Evolutionary conservation across 2,113 vertebrate genomes (phyloP).

Genomic region (Oryzias woworae): DNA sequence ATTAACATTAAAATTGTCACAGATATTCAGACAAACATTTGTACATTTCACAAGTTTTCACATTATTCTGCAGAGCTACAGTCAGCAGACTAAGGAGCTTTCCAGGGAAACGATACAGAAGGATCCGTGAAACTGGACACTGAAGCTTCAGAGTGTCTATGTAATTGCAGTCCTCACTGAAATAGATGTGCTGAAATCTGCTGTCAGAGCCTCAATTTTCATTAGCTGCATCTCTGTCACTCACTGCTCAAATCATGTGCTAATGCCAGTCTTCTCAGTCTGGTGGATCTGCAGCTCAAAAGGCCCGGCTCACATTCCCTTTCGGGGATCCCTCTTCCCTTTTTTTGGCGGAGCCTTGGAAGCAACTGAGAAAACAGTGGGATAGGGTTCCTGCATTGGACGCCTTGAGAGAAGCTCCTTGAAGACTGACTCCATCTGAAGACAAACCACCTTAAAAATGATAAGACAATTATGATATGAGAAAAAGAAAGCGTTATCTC

Average conservation of each 20-base stretch:
- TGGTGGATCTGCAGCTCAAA: slow-evolving; percentile 48
- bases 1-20: no score
- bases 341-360: slow-evolving; percentile 43
- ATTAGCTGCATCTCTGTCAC: slow-evolving; percentile 11
- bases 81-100: neutral
- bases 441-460: slow-evolving; percentile 75
- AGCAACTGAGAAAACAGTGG: slow-evolving; percentile 33
- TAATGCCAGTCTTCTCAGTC: slow-evolving; percentile 35
- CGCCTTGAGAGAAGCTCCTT: slow-evolving; percentile 79
- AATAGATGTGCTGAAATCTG: slow-evolving; percentile 41
- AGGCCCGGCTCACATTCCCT: slow-evolving; percentile 21
- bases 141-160: neutral
- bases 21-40: neutral
- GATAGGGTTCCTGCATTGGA: slow-evolving; percentile 36
- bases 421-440: slow-evolving; percentile 85
- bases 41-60: slow-evolving; percentile 26
- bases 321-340: slow-evolving; percentile 40
- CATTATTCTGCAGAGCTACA: slow-evolving; percentile 4
- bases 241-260: slow-evolving; percentile 5
- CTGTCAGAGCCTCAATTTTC: slow-evolving; percentile 30
- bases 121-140: neutral
- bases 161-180: slow-evolving; percentile 24
- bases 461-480: neutral
- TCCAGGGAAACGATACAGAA: slow-evolving; percentile 2
- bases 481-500: no score